Conservation (phyloP, 2,113 vertebrate genomes). For the Zonotrichia leucophrys region DNA sequence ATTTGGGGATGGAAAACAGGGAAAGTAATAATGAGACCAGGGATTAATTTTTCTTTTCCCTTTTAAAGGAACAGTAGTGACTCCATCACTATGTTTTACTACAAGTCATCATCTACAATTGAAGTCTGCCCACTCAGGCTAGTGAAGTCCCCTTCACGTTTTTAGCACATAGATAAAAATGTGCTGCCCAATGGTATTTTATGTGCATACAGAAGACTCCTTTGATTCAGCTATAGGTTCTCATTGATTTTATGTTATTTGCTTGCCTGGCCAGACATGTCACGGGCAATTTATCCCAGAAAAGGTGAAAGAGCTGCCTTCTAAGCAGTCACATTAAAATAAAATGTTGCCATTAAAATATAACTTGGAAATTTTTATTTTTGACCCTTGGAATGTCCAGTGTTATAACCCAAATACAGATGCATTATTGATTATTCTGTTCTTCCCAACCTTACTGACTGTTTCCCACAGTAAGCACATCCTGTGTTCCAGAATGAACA, state of each 20-base stretch:
- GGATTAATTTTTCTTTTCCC: background rate
- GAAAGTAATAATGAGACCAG: background rate
- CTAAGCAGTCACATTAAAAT: background rate
- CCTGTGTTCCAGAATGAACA: background rate
- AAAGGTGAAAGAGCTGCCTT: background rate
- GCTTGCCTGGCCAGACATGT: background rate
- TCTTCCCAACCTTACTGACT: background rate
- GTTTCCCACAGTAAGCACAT: background rate
- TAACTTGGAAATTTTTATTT: background rate
- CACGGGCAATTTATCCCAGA: background rate
- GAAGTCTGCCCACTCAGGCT: background rate
- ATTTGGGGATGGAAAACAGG: background rate
- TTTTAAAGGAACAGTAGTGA: background rate
- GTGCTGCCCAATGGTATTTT: background rate
- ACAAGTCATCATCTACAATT: background rate
- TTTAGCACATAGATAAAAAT: background rate
- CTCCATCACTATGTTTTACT: background rate
- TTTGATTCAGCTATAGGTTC: background rate
- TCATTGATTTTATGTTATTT: background rate
- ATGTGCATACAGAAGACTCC: background rate
- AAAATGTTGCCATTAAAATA: background rate
- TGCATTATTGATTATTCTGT: background rate
- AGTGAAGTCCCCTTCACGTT: background rate
- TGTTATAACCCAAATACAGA: background rate
- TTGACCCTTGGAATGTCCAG: background rate